Conservation (phyloP, 2,113 vertebrate genomes). For the Pseudorhombus dupliciocellatus region DNA sequence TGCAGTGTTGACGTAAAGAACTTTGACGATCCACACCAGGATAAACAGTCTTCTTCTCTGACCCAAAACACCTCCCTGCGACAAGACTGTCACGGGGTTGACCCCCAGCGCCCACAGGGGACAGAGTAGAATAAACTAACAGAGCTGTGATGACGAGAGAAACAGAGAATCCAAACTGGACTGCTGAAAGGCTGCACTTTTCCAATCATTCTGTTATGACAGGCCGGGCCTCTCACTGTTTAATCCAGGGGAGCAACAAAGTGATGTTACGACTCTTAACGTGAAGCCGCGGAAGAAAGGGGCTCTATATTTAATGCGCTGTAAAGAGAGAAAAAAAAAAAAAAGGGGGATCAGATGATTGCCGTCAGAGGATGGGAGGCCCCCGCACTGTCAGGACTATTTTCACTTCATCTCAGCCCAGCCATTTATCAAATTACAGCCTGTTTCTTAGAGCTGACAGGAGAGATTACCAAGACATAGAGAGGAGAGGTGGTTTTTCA, state of each 20-base stretch:
- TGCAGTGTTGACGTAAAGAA: too few relatives aligned
- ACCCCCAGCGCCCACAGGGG: too few relatives aligned
- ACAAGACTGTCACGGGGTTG: too few relatives aligned
- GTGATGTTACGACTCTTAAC: constrained; percentile 43
- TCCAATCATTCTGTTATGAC: constrained; percentile 1
- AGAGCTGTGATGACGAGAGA: neutral
- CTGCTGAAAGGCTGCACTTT: constrained; percentile 6
- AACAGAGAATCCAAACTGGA: neutral
- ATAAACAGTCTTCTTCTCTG: too few relatives aligned
- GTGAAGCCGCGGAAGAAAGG: constrained; percentile 41
- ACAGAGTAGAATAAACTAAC: neutral
- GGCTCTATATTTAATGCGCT: constrained; percentile 65
- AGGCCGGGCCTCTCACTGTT: constrained; percentile 11
- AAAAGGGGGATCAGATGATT: constrained; percentile 65
- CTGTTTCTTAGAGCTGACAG: constrained; percentile 60
- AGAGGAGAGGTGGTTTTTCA: constrained; percentile 49
- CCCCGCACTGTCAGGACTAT: constrained; percentile 57
- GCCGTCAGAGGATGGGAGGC: constrained; percentile 59
- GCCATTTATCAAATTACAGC: constrained; percentile 73
- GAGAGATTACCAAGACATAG: constrained; percentile 50
- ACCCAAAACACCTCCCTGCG: too few relatives aligned
- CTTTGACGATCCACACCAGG: too few relatives aligned
- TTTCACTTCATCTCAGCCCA: constrained; percentile 64
- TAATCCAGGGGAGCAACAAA: constrained; percentile 54
- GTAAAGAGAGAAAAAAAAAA: too few relatives aligned